Base-by-base conservation (phyloP, 2,888 invertebrate species). In the Neoaliturus tenellus region DNA sequence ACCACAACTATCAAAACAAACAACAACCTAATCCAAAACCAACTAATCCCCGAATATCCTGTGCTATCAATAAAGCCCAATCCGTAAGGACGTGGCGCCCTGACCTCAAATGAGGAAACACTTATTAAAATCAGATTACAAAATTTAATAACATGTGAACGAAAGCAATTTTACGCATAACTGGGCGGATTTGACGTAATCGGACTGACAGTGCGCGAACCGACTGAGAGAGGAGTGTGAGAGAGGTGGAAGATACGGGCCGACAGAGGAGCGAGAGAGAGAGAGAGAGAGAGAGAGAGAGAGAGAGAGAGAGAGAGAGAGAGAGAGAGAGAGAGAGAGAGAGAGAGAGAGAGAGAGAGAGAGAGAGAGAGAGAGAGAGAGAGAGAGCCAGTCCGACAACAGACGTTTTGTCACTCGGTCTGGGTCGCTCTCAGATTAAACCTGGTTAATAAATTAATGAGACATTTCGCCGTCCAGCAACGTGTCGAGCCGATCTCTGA, bases 81-180 rank as follows among this genome's bases (percentile, higher is more conserved):
- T 23, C 10, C 12, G 14, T 44, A 44, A 44, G 23, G 23, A 51
- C 51, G 10, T 51, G 51, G 23, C 51, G 51, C 23, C 23, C 23
- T 51, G 28, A 31, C 62, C 55, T 23, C 55, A 20, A 25, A 55
- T 4, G 62, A 62, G 62, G 31, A 62, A 62, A 62, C 62, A 62
- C 62, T 69, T 69, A 69, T 35, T 35, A 69, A 67, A 69, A 39
- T 69, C 35, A 69, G 69, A 69, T 69, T 69, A 69, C 69, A 69
- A 69, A 69, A 69, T 69, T 69, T 69, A 69, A 69, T 69, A 69
- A 69, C 35, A 69, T 69, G 69, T 69, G 69, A 69, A 69, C 69
- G 69, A 69, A 69, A 69, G 69, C 69, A 69, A 69, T 69, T 69
- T 69, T 69, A 35, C 69, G 69, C 69, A 5, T 20, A n/a, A 39